phyloP scores from a whole-genome alignment of 2,797 vertebrate species.

The Cuniculus paca region DNA sequence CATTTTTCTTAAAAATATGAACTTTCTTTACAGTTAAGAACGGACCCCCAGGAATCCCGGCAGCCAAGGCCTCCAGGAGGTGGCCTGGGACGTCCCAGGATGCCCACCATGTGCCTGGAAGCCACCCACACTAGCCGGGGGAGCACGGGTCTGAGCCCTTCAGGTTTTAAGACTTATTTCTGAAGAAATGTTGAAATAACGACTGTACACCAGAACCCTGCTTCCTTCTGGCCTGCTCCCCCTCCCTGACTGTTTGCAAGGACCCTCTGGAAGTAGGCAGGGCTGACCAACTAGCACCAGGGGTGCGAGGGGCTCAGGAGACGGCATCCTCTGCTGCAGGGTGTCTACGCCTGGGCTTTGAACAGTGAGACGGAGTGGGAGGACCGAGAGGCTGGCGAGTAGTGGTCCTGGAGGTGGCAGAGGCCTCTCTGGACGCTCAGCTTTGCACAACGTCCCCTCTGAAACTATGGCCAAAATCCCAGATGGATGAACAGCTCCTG shows the following conservation, averaged over 20 bases:
- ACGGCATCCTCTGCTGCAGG: too few relatives aligned
- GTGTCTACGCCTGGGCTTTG: background rate
- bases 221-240: background rate
- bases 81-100: fast-evolving
- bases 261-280: fast-evolving
- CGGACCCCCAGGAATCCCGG: background rate
- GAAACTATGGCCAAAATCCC: background rate
- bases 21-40: background rate
- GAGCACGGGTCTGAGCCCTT: background rate
- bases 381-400: background rate
- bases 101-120: background rate
- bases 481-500: background rate
- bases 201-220: background rate
- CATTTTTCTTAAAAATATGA: background rate
- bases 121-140: background rate
- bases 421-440: background rate
- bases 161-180: background rate
- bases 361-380: background rate
- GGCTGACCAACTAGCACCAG: background rate
- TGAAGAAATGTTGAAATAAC: too few relatives aligned
- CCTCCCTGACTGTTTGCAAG: background rate
- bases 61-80: background rate
- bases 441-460: background rate
- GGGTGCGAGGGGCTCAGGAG: too few relatives aligned
- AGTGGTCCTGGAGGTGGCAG: background rate